Percentiles rank a stretch among this genome's conserved stretches.
phyloP scores from a whole-genome alignment of 2,888 invertebrate species.

The Drosophila ochracea region DNA sequence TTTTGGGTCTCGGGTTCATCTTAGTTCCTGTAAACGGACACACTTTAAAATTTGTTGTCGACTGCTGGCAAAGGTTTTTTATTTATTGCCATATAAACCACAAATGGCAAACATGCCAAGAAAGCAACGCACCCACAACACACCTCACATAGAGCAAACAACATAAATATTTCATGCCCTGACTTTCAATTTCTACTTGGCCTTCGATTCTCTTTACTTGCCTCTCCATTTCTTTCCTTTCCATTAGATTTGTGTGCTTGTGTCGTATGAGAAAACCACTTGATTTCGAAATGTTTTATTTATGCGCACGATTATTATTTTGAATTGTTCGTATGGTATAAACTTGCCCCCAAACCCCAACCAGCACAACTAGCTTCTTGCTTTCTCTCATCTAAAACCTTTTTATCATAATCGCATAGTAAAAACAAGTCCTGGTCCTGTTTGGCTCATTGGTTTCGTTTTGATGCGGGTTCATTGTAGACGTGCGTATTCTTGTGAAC shows the following conservation, averaged over 20 bases:
- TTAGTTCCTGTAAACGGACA: constrained; percentile 55
- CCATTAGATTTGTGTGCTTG: constrained; percentile 57
- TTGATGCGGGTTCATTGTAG: constrained; percentile 71
- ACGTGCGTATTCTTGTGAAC: constrained; percentile 41
- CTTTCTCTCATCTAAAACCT: constrained; percentile 71
- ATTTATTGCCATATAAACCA: constrained; percentile 77
- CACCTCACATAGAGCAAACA: constrained; percentile 18
- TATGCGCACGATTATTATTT: constrained; percentile 77
- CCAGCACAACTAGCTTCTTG: constrained; percentile 3
- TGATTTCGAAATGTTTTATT: constrained; percentile 77
- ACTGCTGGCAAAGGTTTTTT: constrained; percentile 68
- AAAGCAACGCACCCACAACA: constrained; percentile 58
- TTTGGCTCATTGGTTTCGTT: constrained; percentile 68
- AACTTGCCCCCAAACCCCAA: constrained; percentile 2
- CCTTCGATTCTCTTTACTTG: constrained; percentile 1
- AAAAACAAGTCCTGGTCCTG: constrained; percentile 24
- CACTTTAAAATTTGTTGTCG: constrained; percentile 70
- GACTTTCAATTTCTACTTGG: constrained; percentile 73
- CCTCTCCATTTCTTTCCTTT: constrained; percentile 31
- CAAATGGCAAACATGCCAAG: constrained; percentile 72
- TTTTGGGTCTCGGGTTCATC: constrained; percentile 14
- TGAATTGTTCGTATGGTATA: constrained; percentile 45
- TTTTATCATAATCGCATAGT: constrained; percentile 72
- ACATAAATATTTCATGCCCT: constrained; percentile 77
- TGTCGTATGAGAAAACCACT: constrained; percentile 67